Evolutionary conservation across 2,113 vertebrate genomes (phyloP).

Genomic region (Melanerpes aurifrons): DNA sequence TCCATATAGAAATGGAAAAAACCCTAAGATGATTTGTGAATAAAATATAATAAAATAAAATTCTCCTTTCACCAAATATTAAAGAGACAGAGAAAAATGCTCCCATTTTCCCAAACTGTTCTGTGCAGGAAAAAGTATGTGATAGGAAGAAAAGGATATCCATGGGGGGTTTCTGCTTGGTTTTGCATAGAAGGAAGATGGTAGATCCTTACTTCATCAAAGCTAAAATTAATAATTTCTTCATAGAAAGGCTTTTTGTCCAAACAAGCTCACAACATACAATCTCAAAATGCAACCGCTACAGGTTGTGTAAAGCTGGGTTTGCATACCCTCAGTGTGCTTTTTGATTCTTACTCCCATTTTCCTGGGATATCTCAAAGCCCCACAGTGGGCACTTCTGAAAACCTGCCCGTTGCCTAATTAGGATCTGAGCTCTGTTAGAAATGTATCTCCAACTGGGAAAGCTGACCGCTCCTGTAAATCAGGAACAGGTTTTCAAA

Average conservation of each 20-base stretch:
- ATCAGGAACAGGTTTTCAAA: conserved; percentile 40
- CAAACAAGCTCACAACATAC: background rate
- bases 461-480: conserved; percentile 5
- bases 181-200: background rate
- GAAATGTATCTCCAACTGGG: background rate
- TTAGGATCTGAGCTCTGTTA: background rate
- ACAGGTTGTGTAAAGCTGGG: background rate
- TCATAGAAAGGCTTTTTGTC: background rate
- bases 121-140: background rate
- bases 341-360: background rate
- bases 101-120: background rate
- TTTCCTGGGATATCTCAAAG: background rate
- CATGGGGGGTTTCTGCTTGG: background rate
- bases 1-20: background rate
- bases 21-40: background rate
- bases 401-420: background rate
- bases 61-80: background rate
- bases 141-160: background rate
- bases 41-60: background rate
- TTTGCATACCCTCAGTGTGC: background rate
- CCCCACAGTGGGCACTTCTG: background rate
- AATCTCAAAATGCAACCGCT: background rate
- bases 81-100: background rate
- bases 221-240: background rate
- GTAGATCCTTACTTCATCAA: background rate